Evolutionary conservation across 1,140 invertebrate species (phyloP).

Genomic region (Bombus balteatus): DNA sequence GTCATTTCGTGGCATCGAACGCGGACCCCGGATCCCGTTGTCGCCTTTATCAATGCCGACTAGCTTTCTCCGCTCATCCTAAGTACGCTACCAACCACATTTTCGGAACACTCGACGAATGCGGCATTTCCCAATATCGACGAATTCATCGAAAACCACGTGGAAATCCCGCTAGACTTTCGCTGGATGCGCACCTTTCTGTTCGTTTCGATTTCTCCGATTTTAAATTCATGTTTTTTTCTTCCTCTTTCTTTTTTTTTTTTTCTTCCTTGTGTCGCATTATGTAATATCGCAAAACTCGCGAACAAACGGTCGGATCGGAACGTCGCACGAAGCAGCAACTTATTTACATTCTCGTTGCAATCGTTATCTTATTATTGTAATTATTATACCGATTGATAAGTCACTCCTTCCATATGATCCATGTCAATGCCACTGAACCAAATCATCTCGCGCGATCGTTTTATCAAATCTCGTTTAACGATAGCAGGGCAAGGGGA

Average conservation of each 20-base stretch:
- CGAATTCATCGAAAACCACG: not conserved
- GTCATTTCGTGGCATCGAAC: conserved; percentile 13
- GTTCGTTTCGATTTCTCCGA: not conserved
- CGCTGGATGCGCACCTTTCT: not conserved
- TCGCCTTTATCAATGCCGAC: not conserved
- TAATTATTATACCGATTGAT: conserved; percentile 44
- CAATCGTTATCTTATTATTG: conserved; percentile 66
- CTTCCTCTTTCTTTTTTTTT: too few relatives aligned
- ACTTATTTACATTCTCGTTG: conserved; percentile 64
- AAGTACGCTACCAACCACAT: not conserved
- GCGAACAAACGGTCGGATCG: not conserved
- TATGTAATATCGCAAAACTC: conserved; percentile 42
- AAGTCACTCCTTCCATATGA: conserved; percentile 9
- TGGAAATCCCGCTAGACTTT: not conserved
- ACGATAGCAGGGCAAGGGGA: not conserved
- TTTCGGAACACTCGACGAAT: not conserved
- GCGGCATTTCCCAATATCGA: not conserved
- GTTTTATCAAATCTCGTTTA: conserved; percentile 37
- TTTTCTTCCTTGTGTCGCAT: not conserved
- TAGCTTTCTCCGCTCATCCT: not conserved
- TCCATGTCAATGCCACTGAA: conserved; percentile 58
- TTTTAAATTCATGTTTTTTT: not conserved
- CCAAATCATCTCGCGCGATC: conserved; percentile 48
- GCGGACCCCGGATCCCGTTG: not conserved
- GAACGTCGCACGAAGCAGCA: not conserved